Base-by-base conservation (phyloP, 2,888 invertebrate species). In the Drosophila mettleri region DNA sequence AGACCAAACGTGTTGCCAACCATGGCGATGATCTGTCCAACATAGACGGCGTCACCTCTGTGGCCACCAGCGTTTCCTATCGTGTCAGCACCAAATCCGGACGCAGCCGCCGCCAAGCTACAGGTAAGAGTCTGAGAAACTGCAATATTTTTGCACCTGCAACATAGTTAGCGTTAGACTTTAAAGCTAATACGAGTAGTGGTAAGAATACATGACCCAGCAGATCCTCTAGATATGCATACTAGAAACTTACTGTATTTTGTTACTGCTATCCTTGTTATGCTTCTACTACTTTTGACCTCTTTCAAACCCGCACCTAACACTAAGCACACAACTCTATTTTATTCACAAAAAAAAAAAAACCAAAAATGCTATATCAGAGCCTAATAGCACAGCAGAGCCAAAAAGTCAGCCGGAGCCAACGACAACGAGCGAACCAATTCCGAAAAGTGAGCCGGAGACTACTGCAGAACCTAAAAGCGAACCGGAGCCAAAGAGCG, bases 31-130 rank as follows among this genome's bases (percentile, higher is more conserved):
- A 93, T 0, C 55, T 78, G 20, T 34, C 33, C 10, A 72, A 74
- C 14, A 93, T 94, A 24, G 92, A 94, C 58, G 96, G 95, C 39
- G 95, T 96, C 27, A 94, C 95, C 0, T 90, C 91, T 0, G 96
- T 96, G 12, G 95, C 96, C 84, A 96, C 96, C 0, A 96, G 96
- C 88, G 95, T 96, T 3, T 96, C 96, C 0, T 96, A 95, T 90
- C 94, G 95, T 90, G 96, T 96, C 69, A 96, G 96, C 85, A 94
- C 93, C 18, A 94, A 93, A 69, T 65, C 90, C 64, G 93, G 93
- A 33, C 89, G 91, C 7, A 83, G 63, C 18, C 84, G 89, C n/a
- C 88, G 91, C 27, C 84, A 89, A 70, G 75, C 72, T 0, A 49
- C 76, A 79, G 90, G 90, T 90, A 82, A 80, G 64, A 43, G 6